These are phyloP conservation scores for Esox niger DNA, from an alignment of 2,113 vertebrate genomes.

Conservation along the genomic window DNA sequence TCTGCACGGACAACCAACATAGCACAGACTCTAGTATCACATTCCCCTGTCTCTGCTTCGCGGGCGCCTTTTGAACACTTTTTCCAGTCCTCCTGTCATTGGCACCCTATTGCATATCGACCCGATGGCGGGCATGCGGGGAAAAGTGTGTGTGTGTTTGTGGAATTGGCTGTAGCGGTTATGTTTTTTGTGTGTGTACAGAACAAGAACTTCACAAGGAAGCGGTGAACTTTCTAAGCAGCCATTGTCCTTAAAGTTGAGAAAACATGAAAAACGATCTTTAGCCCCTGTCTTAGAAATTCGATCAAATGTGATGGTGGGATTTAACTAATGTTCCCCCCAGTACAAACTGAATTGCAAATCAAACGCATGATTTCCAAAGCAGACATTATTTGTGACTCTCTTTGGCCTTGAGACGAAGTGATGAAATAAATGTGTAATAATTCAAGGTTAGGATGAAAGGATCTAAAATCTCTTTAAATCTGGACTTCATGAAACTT, in stretches of 20 bases:
- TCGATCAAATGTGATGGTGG: background rate
- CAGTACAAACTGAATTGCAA: background rate
- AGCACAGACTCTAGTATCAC: background rate
- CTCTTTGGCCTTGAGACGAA: background rate
- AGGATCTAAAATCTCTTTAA: background rate
- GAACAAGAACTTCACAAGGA: background rate
- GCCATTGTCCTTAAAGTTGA: background rate
- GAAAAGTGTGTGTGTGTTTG: conserved; percentile 3
- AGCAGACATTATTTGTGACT: background rate
- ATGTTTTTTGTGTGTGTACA: background rate
- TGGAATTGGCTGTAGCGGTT: background rate
- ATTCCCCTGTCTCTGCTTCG: background rate
- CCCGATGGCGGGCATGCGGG: too few species aligned
- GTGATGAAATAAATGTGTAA: background rate
- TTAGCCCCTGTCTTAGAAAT: background rate
- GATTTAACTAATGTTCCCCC: background rate
- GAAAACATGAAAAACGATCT: background rate
- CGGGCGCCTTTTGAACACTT: too few species aligned
- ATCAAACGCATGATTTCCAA: background rate
- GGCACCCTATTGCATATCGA: too few species aligned
- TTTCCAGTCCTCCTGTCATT: too few species aligned
- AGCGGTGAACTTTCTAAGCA: background rate
- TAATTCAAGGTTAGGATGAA: background rate
- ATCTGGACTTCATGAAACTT: background rate
- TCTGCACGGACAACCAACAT: background rate